phyloP scores from a whole-genome alignment of 2,797 vertebrate species.

The Clamator glandarius region DNA sequence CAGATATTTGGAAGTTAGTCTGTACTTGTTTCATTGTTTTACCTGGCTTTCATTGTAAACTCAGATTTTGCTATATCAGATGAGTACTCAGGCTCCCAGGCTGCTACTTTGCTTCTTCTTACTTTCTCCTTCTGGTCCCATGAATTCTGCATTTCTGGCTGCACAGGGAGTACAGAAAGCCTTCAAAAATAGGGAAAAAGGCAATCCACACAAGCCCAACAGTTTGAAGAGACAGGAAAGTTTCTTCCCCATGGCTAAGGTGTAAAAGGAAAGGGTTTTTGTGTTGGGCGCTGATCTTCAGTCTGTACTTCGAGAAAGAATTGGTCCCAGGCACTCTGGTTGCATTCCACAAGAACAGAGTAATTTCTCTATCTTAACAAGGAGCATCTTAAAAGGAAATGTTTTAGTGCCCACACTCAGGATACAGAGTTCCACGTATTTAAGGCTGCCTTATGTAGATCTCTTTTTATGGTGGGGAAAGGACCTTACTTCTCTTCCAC shows the following conservation, averaged over 20 bases:
- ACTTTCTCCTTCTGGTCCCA: background rate
- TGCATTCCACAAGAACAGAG: background rate
- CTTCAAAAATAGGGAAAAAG: background rate
- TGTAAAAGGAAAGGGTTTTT: background rate
- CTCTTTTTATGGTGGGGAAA: background rate
- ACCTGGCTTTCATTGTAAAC: background rate
- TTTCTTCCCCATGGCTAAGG: background rate
- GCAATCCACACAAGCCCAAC: background rate
- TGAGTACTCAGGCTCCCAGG: background rate
- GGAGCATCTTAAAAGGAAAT: background rate
- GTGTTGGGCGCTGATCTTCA: background rate
- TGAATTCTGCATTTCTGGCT: background rate
- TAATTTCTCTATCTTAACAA: background rate
- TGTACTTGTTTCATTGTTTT: background rate
- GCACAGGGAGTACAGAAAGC: background rate
- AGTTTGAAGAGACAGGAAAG: background rate
- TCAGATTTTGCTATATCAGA: background rate
- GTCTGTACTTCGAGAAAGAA: background rate
- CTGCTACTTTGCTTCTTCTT: background rate
- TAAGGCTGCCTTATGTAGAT: background rate
- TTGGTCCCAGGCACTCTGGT: background rate
- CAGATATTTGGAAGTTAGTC: background rate
- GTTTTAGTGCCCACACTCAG: background rate
- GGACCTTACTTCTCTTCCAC: background rate
- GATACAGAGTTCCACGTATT: background rate